These are phyloP conservation scores for Rana temporaria DNA, from an alignment of 2,113 vertebrate species.

Conservation along the genomic window DNA sequence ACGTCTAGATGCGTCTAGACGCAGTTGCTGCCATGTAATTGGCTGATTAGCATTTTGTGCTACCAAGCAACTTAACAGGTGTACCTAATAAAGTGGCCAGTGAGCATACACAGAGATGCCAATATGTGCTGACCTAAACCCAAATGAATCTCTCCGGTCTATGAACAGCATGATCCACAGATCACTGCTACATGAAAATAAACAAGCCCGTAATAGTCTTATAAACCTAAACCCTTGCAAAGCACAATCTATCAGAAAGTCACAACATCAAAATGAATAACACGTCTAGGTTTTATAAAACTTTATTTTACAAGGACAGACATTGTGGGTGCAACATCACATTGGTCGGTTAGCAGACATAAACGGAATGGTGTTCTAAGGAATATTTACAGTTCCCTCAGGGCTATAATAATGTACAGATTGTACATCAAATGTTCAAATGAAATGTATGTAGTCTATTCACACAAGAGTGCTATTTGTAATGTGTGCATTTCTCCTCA, in stretches of 20 bases:
- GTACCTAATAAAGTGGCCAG: no score
- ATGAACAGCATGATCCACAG: not conserved
- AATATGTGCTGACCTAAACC: not conserved
- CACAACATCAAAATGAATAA: not conserved
- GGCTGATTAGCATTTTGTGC: no score
- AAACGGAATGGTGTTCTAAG: slow-evolving; percentile 1
- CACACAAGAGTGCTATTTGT: slow-evolving; percentile 29
- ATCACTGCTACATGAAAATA: not conserved
- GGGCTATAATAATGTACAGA: slow-evolving; percentile 31
- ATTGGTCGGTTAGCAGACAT: slow-evolving; percentile 25
- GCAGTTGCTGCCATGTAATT: no score
- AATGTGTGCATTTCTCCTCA: slow-evolving; percentile 23
- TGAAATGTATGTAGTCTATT: slow-evolving; percentile 19
- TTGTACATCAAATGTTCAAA: slow-evolving; percentile 33
- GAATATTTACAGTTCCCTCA: slow-evolving; percentile 31
- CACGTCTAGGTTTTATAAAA: not conserved
- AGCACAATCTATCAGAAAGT: not conserved
- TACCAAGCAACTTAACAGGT: no score
- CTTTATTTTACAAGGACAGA: not conserved
- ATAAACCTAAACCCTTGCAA: not conserved
- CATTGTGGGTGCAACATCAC: slow-evolving; percentile 3
- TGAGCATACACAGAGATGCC: not conserved
- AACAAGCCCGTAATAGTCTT: slow-evolving; percentile 15
- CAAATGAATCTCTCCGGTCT: not conserved
- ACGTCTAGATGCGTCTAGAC: no score